Evolutionary conservation across 1,140 invertebrate genomes (phyloP).

Genomic region (Aethina tumida): DNA sequence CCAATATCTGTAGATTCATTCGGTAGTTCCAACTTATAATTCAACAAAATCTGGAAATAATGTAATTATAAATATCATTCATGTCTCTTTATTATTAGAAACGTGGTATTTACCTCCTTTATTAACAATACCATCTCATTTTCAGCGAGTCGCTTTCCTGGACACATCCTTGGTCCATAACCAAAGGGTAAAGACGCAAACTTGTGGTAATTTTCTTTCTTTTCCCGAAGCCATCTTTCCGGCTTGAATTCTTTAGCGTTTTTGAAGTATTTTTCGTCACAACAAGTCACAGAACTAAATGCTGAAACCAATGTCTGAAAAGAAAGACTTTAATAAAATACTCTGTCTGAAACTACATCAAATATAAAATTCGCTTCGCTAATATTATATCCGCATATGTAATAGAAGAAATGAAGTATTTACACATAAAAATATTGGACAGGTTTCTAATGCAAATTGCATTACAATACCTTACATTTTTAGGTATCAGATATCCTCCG

Average conservation of each 20-base stretch:
- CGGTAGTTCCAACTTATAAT: conserved; percentile 13
- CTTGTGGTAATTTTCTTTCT: conserved; percentile 39
- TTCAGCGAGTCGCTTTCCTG: conserved; percentile 68
- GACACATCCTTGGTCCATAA: conserved; percentile 69
- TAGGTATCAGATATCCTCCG: conserved; percentile 39
- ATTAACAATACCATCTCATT: conserved; percentile 62
- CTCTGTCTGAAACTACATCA: neutral
- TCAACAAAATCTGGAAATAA: conserved; percentile 20
- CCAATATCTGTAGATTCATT: conserved; percentile 17
- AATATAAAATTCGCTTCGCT: no score
- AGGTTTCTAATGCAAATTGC: no score
- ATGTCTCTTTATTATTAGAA: no score
- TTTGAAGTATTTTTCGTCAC: conserved; percentile 37
- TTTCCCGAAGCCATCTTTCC: conserved; percentile 40
- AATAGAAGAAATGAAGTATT: no score
- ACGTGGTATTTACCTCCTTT: conserved; percentile 37
- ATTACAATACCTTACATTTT: conserved; percentile 34
- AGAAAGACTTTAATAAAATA: conserved; percentile 6
- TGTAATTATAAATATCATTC: no score
- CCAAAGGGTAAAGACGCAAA: conserved; percentile 73
- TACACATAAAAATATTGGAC: no score
- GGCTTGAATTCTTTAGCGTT: conserved; percentile 36
- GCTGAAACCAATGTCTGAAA: conserved; percentile 39
- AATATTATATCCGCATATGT: no score
- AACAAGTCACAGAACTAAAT: conserved; percentile 36